Base-by-base conservation (phyloP, 1,140 invertebrate genomes). In the Papilio helenus region DNA sequence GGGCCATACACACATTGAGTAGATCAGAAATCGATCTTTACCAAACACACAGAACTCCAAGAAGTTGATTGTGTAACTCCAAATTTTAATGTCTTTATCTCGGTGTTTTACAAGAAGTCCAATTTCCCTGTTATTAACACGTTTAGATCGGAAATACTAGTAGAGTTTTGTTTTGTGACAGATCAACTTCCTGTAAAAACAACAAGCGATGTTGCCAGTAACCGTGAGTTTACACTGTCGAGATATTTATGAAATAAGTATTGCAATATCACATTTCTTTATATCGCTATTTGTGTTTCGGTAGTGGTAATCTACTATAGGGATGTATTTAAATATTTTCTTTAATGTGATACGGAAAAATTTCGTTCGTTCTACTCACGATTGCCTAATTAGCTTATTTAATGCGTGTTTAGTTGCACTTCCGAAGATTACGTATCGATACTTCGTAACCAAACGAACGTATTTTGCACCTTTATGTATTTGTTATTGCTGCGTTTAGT, bases 351-450 rank as follows among this genome's bases (percentile, higher is more conserved):
- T 16, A 71, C 39, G 72, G 42, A 73, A 73, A 23, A 14, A 46
- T 20, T 73, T 73, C 46, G 9, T n/a, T 73, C 12, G 10, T 44
- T 20, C 42, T 14, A 34, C 14, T 76, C 46, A 76, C 49, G 5
- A 23, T 55, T 76, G 46, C n/a, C 73, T 55, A 14, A 29, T 76
- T 76, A 55, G 18, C 14, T 26, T 29, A 55, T 55, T 34, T 39
- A 76, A 76, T 4, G 73, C 73, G 73, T 76, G 74, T 58, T 58
- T 42, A 39, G 29, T 20, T 55, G 26, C 51, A 61, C 74, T 76
- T 76, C 74, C 74, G 74, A 55, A 16, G 26, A 76, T 76, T 76
- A 76, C 51, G 74, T 20, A 39, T 7, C 9, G 51, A 23, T 14
- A 55, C 9, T 29, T 4, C 72, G 46, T 74, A 74, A 74, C 42